These are phyloP conservation scores for Piprites chloris DNA, from an alignment of 2,113 vertebrate genomes.

Conservation along the genomic window DNA sequence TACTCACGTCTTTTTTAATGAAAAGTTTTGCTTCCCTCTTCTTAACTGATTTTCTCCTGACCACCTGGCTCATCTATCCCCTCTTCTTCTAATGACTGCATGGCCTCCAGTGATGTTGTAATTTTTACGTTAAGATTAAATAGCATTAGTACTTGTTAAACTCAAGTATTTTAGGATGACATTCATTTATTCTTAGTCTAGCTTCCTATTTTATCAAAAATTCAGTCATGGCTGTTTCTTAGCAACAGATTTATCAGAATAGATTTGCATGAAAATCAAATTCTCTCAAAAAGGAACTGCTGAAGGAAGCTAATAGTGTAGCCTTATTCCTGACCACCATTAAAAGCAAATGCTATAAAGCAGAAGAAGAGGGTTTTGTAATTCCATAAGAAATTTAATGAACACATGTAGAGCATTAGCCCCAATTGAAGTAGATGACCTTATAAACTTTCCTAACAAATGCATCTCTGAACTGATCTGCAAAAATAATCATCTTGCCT, in stretches of 20 bases:
- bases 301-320: not conserved
- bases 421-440: not conserved
- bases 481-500: not conserved
- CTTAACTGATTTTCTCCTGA: not conserved
- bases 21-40: not conserved
- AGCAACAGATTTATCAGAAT: slow-evolving; percentile 36
- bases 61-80: not conserved
- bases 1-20: not conserved
- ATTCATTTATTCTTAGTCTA: not conserved
- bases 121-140: not conserved
- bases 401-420: not conserved
- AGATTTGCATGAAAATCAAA: slow-evolving; percentile 31
- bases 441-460: not conserved
- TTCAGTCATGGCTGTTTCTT: slow-evolving; percentile 1
- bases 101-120: not conserved
- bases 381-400: not conserved
- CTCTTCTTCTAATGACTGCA: not conserved
- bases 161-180: not conserved
- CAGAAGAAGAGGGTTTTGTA: not conserved
- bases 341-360: not conserved
- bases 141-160: not conserved
- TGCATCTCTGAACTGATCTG: not conserved
- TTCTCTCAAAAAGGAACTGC: not conserved
- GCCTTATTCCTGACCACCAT: not conserved
- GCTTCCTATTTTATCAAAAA: slow-evolving; percentile 5